phyloP scores from a whole-genome alignment of 37 sponge, comb jelly and placozoan species.

The Geodia barretti region DNA sequence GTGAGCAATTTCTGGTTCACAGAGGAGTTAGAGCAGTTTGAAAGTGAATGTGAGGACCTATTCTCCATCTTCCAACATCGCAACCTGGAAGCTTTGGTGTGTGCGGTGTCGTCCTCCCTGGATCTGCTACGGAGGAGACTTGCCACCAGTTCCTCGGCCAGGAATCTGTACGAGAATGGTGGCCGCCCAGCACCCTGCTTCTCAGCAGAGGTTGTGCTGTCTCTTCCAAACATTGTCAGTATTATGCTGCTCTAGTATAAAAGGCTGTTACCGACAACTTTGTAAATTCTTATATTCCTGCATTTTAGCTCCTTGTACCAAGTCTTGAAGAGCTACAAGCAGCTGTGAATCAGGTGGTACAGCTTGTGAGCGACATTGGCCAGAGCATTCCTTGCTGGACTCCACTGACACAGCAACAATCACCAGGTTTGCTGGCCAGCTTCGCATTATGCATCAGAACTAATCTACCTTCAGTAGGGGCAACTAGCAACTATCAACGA shows the following conservation, averaged over 20 bases:
- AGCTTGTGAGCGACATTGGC: conserved; percentile 68
- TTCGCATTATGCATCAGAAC: no score
- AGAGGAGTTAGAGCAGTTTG: conserved; percentile 75
- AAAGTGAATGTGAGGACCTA: conserved; percentile 77
- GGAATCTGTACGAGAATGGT: conserved; percentile 23
- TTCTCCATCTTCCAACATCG: conserved; percentile 67
- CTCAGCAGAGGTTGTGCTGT: conserved; percentile 74
- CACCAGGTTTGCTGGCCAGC: no score
- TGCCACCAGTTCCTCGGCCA: conserved; percentile 27
- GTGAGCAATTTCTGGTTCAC: background rate
- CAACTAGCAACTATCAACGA: conserved; percentile 28
- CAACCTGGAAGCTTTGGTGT: conserved; percentile 77
- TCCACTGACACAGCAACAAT: background rate
- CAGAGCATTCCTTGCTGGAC: conserved; percentile 55
- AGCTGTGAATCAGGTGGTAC: conserved; percentile 82
- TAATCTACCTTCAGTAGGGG: no score
- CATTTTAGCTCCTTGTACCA: conserved; percentile 70
- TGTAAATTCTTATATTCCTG: no score
- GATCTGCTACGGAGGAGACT: conserved; percentile 66
- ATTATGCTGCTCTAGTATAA: no score
- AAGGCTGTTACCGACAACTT: no score
- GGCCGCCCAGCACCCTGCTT: conserved; percentile 52
- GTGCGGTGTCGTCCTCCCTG: conserved; percentile 56
- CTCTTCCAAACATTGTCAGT: conserved; percentile 82
- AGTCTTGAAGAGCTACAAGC: conserved; percentile 94